Evolutionary conservation across 2,113 vertebrate genomes (phyloP).

Genomic region (Gobio gobio): DNA sequence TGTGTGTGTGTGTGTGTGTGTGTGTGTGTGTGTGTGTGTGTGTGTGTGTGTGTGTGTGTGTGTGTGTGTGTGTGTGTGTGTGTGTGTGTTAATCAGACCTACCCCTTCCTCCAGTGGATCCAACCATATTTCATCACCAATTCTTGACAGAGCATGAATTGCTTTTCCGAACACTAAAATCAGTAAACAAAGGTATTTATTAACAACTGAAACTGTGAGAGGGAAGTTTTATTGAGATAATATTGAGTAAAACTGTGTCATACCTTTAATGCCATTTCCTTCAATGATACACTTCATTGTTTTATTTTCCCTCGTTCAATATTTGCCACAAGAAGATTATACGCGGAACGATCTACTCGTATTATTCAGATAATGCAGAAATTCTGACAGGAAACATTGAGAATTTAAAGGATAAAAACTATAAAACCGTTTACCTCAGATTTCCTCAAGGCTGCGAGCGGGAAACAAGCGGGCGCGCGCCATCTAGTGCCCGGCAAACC

Average conservation of each 20-base stretch:
- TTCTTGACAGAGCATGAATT: constrained; percentile 84
- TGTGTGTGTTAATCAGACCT: constrained; percentile 54
- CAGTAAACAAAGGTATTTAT: neutral
- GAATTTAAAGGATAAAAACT: neutral
- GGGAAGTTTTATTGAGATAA: neutral
- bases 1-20: too few relatives aligned
- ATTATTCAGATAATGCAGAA: neutral
- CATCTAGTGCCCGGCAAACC: neutral
- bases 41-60: too few relatives aligned
- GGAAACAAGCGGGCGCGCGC: neutral
- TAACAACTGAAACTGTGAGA: neutral
- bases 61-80: too few relatives aligned
- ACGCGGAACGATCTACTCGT: neutral
- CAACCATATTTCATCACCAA: constrained; percentile 90
- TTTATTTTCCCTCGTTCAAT: neutral
- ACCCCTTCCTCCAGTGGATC: constrained; percentile 89
- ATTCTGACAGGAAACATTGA: neutral
- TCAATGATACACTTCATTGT: constrained; percentile 73
- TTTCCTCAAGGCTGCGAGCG: neutral
- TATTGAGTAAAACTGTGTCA: neutral
- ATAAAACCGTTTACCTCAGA: neutral
- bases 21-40: too few relatives aligned
- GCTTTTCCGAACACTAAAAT: constrained; percentile 88
- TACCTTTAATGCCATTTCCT: constrained; percentile 74
- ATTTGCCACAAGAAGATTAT: neutral